Evolutionary conservation across 1,140 invertebrate species (phyloP).

Genomic region (Drosophila aff.): DNA sequence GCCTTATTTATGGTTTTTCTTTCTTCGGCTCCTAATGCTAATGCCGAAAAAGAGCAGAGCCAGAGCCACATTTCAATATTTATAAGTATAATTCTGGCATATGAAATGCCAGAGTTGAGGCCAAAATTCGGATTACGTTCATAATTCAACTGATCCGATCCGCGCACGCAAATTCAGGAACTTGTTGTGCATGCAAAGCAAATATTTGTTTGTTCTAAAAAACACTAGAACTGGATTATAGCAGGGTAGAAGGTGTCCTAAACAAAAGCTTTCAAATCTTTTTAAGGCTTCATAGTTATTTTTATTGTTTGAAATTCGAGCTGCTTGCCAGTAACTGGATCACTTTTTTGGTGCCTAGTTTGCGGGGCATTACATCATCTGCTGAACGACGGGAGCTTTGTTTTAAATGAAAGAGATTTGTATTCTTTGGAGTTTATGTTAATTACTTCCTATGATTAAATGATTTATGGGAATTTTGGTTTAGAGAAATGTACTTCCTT

Average conservation of each 20-base stretch:
- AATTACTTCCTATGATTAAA: slow-evolving; percentile 10
- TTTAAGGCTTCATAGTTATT: slow-evolving; percentile 5
- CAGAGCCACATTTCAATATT: slow-evolving; percentile 64
- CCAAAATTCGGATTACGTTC: slow-evolving; percentile 32
- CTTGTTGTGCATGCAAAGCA: slow-evolving; percentile 37
- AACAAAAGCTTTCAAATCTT: slow-evolving; percentile 13
- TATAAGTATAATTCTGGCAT: slow-evolving; percentile 63
- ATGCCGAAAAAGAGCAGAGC: slow-evolving; percentile 43
- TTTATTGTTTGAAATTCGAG: background rate
- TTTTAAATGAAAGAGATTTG: background rate
- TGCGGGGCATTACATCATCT: slow-evolving; percentile 31
- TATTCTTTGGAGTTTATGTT: background rate
- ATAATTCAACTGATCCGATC: slow-evolving; percentile 29
- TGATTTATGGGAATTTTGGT: background rate
- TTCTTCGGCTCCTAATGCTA: slow-evolving; percentile 53
- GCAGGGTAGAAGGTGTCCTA: slow-evolving; percentile 14
- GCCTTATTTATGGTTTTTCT: slow-evolving; percentile 73
- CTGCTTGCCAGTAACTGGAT: background rate
- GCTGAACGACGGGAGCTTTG: background rate
- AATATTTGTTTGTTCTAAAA: slow-evolving; percentile 33
- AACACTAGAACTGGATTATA: slow-evolving; percentile 18
- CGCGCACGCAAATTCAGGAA: slow-evolving; percentile 22
- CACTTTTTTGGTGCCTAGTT: slow-evolving; percentile 32
- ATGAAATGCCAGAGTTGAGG: slow-evolving; percentile 76
- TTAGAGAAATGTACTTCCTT: background rate